phyloP scores from a whole-genome alignment of 2,113 vertebrate genomes.

The Ardeotis arabs region DNA sequence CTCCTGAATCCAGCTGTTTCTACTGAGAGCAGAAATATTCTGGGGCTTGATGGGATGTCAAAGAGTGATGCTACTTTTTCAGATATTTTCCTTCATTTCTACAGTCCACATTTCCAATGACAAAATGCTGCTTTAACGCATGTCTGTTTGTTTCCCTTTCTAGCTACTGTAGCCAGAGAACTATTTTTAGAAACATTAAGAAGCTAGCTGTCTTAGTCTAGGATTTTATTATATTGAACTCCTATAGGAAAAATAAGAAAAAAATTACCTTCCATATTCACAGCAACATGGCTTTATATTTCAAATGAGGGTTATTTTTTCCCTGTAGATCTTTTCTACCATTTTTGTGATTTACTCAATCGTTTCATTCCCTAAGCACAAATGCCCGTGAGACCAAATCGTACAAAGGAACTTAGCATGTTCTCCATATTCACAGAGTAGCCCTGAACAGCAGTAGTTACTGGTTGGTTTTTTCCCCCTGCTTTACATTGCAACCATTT shows the following conservation, averaged over 20 bases:
- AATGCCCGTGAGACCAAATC: neutral
- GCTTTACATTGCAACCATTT: neutral
- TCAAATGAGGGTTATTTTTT: neutral
- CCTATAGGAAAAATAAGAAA: neutral
- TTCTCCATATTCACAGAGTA: neutral
- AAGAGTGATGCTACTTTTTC: neutral
- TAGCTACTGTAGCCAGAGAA: neutral
- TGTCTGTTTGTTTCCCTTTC: neutral
- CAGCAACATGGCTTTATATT: neutral
- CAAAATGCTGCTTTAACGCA: neutral
- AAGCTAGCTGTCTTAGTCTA: neutral
- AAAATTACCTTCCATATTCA: neutral
- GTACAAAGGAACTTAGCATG: neutral
- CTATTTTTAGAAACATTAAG: neutral
- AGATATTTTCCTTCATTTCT: neutral
- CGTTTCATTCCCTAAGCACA: neutral
- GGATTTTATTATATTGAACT: neutral
- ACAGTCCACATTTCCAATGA: neutral
- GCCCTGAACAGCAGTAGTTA: neutral
- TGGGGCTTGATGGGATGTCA: neutral
- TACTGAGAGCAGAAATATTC: neutral
- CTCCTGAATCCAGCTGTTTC: neutral
- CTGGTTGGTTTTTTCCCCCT: accelerated
- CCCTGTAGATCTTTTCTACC: neutral
- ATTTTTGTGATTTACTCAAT: neutral